Conservation (phyloP, 2,113 vertebrate genomes). For the Thalassoma bifasciatum region DNA sequence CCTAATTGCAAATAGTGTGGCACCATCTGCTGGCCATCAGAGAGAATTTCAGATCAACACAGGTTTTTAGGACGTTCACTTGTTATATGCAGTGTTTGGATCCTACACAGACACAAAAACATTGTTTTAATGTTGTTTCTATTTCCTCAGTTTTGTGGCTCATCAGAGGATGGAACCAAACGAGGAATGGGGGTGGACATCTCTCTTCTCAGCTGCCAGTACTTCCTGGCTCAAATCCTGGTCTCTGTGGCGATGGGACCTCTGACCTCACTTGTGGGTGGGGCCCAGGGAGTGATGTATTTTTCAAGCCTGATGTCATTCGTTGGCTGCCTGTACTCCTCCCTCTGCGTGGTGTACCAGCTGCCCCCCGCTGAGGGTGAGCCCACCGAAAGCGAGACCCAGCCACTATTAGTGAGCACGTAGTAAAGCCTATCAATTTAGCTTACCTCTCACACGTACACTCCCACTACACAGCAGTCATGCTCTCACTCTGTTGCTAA, state of each 20-base stretch:
- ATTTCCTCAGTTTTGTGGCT: constrained; percentile 89
- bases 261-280: constrained; percentile 93
- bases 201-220: constrained; percentile 97
- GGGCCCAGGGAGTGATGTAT: constrained; percentile 96
- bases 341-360: constrained; percentile 93
- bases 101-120: neutral
- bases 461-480: constrained; percentile 7
- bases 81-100: neutral
- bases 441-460: constrained; percentile 38
- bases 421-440: constrained; percentile 66
- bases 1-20: neutral
- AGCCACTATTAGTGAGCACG: constrained; percentile 87
- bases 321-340: constrained; percentile 95
- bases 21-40: neutral
- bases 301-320: constrained; percentile 95
- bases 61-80: neutral
- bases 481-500: constrained; percentile 29
- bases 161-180: constrained; percentile 86
- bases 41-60: neutral
- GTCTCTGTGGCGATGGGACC: constrained; percentile 95
- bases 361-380: constrained; percentile 87
- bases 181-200: constrained; percentile 97
- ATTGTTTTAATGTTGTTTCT: constrained; percentile 3
- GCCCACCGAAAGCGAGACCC: constrained; percentile 87
- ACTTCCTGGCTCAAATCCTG: constrained; percentile 96